These are phyloP conservation scores for Drosophila paranaensis DNA, from an alignment of 2,888 invertebrate species.

Conservation along the genomic window DNA sequence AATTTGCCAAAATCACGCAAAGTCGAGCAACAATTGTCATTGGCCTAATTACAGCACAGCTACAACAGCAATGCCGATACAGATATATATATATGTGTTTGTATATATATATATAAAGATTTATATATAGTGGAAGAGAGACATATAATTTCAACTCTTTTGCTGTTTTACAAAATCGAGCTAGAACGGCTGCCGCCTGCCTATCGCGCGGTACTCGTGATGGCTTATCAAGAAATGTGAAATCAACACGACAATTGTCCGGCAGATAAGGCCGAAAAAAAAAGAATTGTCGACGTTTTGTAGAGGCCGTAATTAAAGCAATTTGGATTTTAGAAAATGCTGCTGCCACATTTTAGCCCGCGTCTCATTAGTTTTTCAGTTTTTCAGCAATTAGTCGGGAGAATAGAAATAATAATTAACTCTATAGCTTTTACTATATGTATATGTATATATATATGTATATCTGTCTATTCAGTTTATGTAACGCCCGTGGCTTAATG, in stretches of 20 bases:
- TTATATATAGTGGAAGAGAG: slow-evolving; percentile 14
- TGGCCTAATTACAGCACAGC: slow-evolving; percentile 53
- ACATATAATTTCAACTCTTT: slow-evolving; percentile 49
- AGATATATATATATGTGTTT: slow-evolving; percentile 19
- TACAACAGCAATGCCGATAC: slow-evolving; percentile 14
- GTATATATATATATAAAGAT: too few relatives aligned
- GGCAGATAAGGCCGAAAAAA: slow-evolving; percentile 46
- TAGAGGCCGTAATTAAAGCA: slow-evolving; percentile 52
- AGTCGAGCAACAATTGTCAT: slow-evolving; percentile 37
- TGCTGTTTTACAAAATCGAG: slow-evolving; percentile 6
- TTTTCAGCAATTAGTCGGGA: slow-evolving; percentile 19
- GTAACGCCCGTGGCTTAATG: slow-evolving; percentile 20
- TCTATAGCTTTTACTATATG: not conserved
- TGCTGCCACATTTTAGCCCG: not conserved
- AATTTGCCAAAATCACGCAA: slow-evolving; percentile 61
- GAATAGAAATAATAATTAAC: slow-evolving; percentile 36
- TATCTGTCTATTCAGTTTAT: slow-evolving; percentile 21
- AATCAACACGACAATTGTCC: slow-evolving; percentile 50
- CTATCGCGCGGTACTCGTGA: slow-evolving; percentile 34
- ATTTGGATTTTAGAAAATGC: slow-evolving; percentile 42
- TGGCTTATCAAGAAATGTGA: slow-evolving; percentile 54
- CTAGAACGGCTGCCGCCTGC: slow-evolving; percentile 5
- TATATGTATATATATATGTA: not conserved
- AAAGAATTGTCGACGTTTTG: slow-evolving; percentile 46
- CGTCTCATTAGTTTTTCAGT: slow-evolving; percentile 2